Conservation (phyloP, 37 sponge, comb jelly and placozoan species). For the Ianthella basta region DNA sequence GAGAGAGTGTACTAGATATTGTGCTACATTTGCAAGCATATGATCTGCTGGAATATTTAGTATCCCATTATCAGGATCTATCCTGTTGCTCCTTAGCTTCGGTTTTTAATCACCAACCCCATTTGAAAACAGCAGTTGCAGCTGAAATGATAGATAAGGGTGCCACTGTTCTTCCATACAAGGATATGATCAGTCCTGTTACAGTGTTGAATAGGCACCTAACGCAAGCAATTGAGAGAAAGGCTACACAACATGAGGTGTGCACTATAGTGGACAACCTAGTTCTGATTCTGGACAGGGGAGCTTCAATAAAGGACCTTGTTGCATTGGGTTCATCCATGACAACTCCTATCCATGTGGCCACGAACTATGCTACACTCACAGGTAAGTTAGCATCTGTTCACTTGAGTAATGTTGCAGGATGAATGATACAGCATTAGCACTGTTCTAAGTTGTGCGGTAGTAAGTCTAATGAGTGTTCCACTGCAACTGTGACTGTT, state of each 20-base stretch:
- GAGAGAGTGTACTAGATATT: not conserved
- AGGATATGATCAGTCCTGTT: not conserved
- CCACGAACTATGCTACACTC: too few species aligned
- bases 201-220: not conserved
- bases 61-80: not conserved
- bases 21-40: not conserved
- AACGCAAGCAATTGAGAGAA: not conserved
- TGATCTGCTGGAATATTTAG: not conserved
- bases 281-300: too few species aligned
- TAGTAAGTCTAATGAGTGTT: too few species aligned
- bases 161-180: not conserved
- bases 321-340: too few species aligned
- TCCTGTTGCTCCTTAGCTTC: not conserved
- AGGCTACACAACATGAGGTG: not conserved
- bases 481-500: too few species aligned
- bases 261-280: too few species aligned
- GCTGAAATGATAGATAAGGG: not conserved
- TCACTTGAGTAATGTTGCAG: too few species aligned
- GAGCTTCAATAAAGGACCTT: too few species aligned
- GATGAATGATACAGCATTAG: not conserved
- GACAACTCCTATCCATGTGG: too few species aligned
- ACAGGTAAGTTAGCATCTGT: too few species aligned
- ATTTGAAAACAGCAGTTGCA: not conserved
- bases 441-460: not conserved
- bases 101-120: not conserved